A percentile compares a stretch with the other conserved stretches of the same genome.
phyloP scores from a whole-genome alignment of 2,797 vertebrate genomes.

The Takifugu ocellatus region DNA sequence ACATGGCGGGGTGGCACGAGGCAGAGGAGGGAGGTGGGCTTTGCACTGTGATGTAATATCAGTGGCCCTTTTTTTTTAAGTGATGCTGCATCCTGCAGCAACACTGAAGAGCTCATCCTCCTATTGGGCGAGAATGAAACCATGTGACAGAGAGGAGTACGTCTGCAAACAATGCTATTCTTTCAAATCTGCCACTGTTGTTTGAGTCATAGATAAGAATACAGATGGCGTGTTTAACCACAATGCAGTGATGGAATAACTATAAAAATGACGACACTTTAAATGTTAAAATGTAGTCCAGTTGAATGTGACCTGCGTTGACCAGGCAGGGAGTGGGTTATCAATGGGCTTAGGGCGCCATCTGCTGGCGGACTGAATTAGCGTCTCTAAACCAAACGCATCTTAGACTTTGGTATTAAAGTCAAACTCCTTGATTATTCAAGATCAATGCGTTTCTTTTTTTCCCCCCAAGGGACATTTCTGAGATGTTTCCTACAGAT shows the following conservation, averaged over 20 bases:
- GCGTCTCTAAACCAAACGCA: background rate
- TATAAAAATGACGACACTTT: too few relatives aligned
- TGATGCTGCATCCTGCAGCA: slow-evolving; percentile 29
- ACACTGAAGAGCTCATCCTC: slow-evolving; percentile 27
- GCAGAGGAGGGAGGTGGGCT: slow-evolving; percentile 44
- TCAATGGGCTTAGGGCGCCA: slow-evolving; percentile 24
- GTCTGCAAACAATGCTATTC: background rate
- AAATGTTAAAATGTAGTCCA: background rate
- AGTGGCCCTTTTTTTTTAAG: slow-evolving; percentile 31
- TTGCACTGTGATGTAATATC: slow-evolving; percentile 67
- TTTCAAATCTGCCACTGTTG: background rate
- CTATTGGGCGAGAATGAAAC: slow-evolving; percentile 38
- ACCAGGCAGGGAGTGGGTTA: too few relatives aligned
- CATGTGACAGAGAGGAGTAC: background rate
- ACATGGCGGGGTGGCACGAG: slow-evolving; percentile 28
- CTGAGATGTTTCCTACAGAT: too few relatives aligned
- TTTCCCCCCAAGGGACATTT: too few relatives aligned
- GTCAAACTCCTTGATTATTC: background rate
- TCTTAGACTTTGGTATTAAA: background rate
- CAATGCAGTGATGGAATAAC: too few relatives aligned
- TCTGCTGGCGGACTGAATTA: slow-evolving; percentile 24
- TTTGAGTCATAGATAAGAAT: background rate
- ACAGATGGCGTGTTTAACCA: too few relatives aligned
- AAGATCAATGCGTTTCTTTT: too few relatives aligned
- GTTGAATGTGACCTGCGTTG: background rate